Percentiles rank a stretch among this genome's conserved stretches.
Conservation (phyloP, 2,888 invertebrate genomes). For the Ischnus inquisitorius region DNA sequence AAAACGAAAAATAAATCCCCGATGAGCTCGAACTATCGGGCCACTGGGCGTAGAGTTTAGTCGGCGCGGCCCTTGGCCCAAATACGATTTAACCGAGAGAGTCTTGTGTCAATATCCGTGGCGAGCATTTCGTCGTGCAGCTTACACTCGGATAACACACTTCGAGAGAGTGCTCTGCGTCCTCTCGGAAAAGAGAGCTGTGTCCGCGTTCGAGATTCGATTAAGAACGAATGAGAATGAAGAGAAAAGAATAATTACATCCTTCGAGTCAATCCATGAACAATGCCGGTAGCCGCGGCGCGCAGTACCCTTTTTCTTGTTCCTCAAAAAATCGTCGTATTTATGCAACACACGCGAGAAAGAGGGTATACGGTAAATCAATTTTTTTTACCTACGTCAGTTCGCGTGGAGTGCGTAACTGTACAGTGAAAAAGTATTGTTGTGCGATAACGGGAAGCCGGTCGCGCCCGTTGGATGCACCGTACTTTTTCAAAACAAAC, state of each 20-base stretch:
- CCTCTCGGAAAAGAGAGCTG: not conserved
- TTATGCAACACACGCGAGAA: not conserved
- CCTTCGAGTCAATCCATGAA: no score
- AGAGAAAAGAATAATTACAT: no score
- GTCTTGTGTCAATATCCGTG: conserved; percentile 11
- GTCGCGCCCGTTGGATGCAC: not conserved
- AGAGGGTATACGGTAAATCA: not conserved
- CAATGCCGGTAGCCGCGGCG: no score
- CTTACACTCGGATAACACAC: not conserved
- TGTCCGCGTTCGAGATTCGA: not conserved
- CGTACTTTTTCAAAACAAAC: conserved; percentile 1
- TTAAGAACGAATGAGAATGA: no score
- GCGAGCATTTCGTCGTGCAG: conserved; percentile 13
- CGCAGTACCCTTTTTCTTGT: not conserved
- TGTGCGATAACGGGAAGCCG: not conserved
- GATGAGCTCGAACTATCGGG: conserved; percentile 4
- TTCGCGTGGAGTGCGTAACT: no score
- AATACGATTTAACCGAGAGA: conserved; percentile 44
- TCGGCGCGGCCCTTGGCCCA: conserved; percentile 52
- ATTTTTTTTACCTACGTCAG: not conserved
- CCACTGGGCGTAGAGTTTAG: not conserved
- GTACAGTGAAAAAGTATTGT: not conserved
- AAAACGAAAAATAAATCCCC: not conserved
- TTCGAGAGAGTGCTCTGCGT: not conserved
- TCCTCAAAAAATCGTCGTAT: not conserved